These are phyloP conservation scores for Gymnopithys bicolor DNA, from an alignment of 2,797 vertebrate genomes.

Conservation along the genomic window DNA sequence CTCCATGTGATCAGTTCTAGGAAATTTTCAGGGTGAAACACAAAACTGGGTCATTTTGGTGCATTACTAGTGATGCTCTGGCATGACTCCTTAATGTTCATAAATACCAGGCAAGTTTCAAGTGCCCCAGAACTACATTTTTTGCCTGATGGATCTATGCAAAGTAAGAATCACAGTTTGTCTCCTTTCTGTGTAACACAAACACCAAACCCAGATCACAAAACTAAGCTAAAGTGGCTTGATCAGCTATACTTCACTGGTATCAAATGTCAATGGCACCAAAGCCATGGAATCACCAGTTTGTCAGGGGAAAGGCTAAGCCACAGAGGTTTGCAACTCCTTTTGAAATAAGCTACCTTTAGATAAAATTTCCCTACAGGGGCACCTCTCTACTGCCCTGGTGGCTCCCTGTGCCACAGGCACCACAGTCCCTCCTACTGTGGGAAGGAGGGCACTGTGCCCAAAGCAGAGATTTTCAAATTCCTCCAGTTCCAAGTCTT, in stretches of 20 bases:
- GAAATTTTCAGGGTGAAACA: neutral
- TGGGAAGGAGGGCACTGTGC: neutral
- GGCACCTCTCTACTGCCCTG: neutral
- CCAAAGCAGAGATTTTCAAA: neutral
- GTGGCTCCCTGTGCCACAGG: neutral
- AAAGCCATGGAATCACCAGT: neutral
- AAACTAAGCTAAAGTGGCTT: neutral
- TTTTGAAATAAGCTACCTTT: neutral
- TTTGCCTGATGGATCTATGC: neutral
- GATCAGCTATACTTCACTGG: neutral
- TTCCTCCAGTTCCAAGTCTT: constrained; percentile 2
- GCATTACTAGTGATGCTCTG: neutral
- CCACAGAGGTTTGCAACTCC: neutral
- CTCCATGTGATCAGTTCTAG: neutral
- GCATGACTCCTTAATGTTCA: neutral
- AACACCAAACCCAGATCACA: neutral
- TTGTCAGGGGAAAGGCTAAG: neutral
- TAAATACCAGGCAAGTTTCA: neutral
- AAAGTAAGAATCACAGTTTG: neutral
- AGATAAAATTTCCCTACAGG: neutral
- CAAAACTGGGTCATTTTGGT: neutral
- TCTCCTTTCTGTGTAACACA: neutral
- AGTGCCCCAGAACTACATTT: neutral
- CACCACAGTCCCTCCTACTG: neutral
- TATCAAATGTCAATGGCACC: neutral